Percentiles rank a stretch among this genome's conserved stretches.
These are phyloP conservation scores for Climacteris rufus DNA, from an alignment of 2,113 vertebrate genomes.

Conservation along the genomic window DNA sequence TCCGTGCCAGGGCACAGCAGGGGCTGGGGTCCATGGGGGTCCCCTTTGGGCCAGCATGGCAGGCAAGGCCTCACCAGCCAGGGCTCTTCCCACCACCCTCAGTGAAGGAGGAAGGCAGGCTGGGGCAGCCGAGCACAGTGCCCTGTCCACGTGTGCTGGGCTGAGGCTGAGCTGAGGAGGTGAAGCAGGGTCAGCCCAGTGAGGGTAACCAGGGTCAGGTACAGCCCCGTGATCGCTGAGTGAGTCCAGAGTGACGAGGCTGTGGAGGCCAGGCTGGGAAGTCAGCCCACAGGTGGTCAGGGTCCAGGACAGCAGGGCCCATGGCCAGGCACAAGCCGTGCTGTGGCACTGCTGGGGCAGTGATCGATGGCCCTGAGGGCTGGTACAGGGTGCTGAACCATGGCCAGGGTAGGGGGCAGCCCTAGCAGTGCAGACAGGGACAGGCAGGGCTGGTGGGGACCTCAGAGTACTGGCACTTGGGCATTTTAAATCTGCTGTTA, in stretches of 20 bases:
- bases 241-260: fast-evolving
- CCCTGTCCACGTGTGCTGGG: fast-evolving
- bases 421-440: neutral
- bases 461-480: neutral
- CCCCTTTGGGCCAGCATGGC: no score
- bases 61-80: neutral
- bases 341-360: neutral
- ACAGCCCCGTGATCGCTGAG: fast-evolving
- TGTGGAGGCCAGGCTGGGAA: neutral
- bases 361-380: neutral
- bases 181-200: fast-evolving
- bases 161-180: neutral
- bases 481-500: neutral
- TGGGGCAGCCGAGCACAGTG: fast-evolving
- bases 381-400: neutral
- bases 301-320: neutral
- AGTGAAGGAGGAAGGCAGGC: neutral
- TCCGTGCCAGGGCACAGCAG: fast-evolving
- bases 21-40: fast-evolving
- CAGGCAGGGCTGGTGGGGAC: neutral
- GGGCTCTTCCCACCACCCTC: fast-evolving
- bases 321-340: neutral
- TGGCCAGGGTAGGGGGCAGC: neutral
- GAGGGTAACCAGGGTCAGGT: neutral
- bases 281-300: neutral